phyloP scores from a whole-genome alignment of 2,797 vertebrate genomes.

The Leptoclinus maculatus region DNA sequence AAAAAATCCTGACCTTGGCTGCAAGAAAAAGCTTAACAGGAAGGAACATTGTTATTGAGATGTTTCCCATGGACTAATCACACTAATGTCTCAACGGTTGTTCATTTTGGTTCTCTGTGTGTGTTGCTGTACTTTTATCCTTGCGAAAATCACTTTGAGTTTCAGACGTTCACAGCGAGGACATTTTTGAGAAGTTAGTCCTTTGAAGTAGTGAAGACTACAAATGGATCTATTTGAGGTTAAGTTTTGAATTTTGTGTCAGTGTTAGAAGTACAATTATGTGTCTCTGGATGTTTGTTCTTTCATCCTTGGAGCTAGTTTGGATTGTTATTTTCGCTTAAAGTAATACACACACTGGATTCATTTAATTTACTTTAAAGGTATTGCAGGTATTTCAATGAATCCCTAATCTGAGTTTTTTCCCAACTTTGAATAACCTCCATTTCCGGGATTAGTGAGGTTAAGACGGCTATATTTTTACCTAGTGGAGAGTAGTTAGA shows the following conservation, averaged over 20 bases:
- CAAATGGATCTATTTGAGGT: neutral
- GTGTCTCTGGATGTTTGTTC: neutral
- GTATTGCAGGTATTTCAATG: conserved; percentile 50
- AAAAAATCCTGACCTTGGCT: conserved; percentile 5
- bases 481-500: conserved; percentile 52
- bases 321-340: conserved; percentile 14
- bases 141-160: neutral
- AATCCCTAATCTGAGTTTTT: conserved; percentile 54
- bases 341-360: neutral
- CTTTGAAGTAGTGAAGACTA: conserved; percentile 1
- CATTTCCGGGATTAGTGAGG: conserved; percentile 57
- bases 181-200: neutral
- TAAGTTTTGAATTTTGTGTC: neutral
- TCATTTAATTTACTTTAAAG: conserved; percentile 23
- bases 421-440: conserved; percentile 59
- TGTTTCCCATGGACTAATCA: conserved; percentile 6
- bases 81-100: neutral
- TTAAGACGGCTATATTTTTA: conserved; percentile 62
- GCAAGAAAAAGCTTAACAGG: conserved; percentile 8
- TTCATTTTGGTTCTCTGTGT: conserved; percentile 6
- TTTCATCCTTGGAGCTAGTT: conserved; percentile 27
- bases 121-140: conserved; percentile 5
- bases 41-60: conserved; percentile 2
- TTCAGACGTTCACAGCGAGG: neutral
- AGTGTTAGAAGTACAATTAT: neutral